Evolutionary conservation across 2,888 invertebrate species (phyloP).

Genomic region (Ectropis crepuscularia): DNA sequence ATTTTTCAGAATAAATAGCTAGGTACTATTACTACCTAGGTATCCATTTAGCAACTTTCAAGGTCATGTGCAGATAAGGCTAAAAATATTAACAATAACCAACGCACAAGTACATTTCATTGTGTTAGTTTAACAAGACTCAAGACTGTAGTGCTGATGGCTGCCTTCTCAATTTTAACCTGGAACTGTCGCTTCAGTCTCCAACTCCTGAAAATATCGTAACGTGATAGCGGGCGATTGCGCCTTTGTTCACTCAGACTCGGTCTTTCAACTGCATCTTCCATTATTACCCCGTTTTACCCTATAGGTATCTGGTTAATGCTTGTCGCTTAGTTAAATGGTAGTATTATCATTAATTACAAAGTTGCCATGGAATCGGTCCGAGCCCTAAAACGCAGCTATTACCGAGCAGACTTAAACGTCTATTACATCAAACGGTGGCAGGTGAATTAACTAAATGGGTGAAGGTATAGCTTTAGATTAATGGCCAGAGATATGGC

Average conservation of each 20-base stretch:
- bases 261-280: constrained; percentile 30
- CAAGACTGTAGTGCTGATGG: too few species aligned
- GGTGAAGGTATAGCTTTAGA: constrained; percentile 56
- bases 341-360: constrained; percentile 53
- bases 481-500: constrained; percentile 66
- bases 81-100: too few species aligned
- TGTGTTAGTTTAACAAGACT: too few species aligned
- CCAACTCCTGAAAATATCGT: constrained; percentile 43
- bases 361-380: constrained; percentile 48
- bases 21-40: too few species aligned
- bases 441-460: constrained; percentile 70
- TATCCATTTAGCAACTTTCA: too few species aligned
- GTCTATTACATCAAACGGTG: constrained; percentile 66
- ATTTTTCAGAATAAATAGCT: too few species aligned
- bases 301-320: constrained; percentile 22
- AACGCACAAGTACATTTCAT: too few species aligned
- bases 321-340: constrained; percentile 32
- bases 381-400: constrained; percentile 49
- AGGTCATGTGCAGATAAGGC: too few species aligned
- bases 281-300: constrained; percentile 2
- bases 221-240: constrained; percentile 41
- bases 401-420: constrained; percentile 57
- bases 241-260: constrained; percentile 38
- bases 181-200: constrained; percentile 37
- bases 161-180: too few species aligned